Evolutionary conservation across 2,113 vertebrate species (phyloP).

Genomic region (Leptosomus discolor): DNA sequence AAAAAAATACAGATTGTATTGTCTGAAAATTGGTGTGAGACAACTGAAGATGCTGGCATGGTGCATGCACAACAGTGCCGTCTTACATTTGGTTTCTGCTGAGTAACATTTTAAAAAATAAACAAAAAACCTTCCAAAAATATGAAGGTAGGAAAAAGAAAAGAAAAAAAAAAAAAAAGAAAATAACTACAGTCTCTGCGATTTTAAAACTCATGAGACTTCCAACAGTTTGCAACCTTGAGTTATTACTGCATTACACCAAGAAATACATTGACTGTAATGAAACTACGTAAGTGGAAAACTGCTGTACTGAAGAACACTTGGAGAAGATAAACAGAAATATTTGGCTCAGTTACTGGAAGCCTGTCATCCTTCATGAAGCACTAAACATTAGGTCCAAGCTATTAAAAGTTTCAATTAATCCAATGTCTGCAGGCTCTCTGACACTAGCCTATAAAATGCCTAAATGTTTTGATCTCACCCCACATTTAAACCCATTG

Average conservation of each 20-base stretch:
- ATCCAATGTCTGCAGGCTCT: neutral
- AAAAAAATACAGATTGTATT: neutral
- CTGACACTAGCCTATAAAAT: neutral
- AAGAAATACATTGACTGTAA: neutral
- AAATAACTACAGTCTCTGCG: no score
- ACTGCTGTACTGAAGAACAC: neutral
- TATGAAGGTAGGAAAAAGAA: neutral
- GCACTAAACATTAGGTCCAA: neutral
- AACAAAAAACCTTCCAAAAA: accelerated
- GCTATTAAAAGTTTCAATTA: neutral
- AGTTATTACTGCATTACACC: neutral
- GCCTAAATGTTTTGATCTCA: neutral
- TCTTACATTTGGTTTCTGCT: neutral
- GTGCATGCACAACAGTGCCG: neutral
- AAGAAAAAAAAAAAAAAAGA: no score
- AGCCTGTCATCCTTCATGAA: neutral
- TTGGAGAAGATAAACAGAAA: neutral
- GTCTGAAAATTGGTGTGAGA: neutral
- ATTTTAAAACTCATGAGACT: neutral
- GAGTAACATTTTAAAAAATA: neutral
- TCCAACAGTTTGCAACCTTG: neutral
- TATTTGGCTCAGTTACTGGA: neutral
- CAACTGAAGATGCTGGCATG: neutral
- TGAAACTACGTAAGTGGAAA: neutral
- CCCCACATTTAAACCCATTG: neutral